These are phyloP conservation scores for Beris chalybata DNA, from an alignment of 2,888 invertebrate species.

Conservation along the genomic window DNA sequence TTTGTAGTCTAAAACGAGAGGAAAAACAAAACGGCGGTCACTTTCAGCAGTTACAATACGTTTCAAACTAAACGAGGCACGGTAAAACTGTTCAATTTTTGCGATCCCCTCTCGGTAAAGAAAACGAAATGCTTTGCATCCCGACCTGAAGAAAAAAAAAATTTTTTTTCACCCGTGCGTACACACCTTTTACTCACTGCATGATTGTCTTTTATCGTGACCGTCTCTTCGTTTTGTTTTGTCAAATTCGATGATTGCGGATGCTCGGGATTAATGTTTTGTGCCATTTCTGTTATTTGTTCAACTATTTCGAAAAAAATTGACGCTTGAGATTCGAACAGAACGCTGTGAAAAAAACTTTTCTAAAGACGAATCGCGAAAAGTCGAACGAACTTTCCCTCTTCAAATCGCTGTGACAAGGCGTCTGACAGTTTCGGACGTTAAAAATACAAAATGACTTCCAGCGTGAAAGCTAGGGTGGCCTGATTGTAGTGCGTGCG, in stretches of 20 bases:
- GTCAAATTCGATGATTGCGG: conserved; percentile 70
- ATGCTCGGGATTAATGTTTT: conserved; percentile 82
- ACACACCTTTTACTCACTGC: conserved; percentile 87
- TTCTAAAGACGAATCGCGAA: conserved; percentile 1
- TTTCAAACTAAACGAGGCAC: background rate
- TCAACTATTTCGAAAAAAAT: background rate
- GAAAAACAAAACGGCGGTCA: background rate
- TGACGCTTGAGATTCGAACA: background rate
- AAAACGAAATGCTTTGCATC: background rate
- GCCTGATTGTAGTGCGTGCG: conserved; percentile 12
- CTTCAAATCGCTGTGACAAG: conserved; percentile 40
- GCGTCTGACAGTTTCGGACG: conserved; percentile 45
- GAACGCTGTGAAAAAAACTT: background rate
- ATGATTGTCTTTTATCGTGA: conserved; percentile 78
- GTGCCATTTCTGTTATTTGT: conserved; percentile 66
- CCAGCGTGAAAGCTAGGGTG: conserved; percentile 21
- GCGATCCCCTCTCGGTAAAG: too few relatives aligned
- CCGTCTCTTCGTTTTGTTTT: conserved; percentile 80
- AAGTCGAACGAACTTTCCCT: conserved; percentile 28
- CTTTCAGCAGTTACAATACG: background rate
- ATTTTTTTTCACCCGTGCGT: conserved; percentile 3
- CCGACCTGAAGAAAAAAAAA: conserved; percentile 9
- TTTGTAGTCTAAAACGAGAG: conserved; percentile 70
- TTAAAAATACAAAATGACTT: conserved; percentile 41
- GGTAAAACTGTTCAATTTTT: background rate